These are phyloP conservation scores for Pyrgilauda ruficollis DNA, from an alignment of 2,113 vertebrate genomes.

Conservation along the genomic window DNA sequence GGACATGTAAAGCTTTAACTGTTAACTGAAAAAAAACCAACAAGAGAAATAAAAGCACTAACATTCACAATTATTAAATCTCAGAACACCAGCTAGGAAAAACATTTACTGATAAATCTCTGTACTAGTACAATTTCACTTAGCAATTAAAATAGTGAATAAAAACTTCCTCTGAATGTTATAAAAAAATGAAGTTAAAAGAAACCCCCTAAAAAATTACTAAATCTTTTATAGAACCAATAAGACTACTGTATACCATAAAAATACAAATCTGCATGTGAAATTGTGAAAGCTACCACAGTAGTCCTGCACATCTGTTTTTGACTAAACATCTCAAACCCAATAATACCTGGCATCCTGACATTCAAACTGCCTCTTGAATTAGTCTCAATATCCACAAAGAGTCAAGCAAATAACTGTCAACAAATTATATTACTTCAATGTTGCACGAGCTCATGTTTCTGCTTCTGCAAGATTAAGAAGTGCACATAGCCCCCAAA, in stretches of 20 bases:
- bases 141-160: neutral
- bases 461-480: neutral
- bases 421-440: neutral
- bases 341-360: neutral
- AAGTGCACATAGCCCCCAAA: neutral
- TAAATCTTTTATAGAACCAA: neutral
- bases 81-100: neutral
- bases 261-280: neutral
- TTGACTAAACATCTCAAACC: neutral
- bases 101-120: neutral
- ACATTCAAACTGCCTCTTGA: neutral
- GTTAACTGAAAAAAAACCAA: constrained; percentile 79
- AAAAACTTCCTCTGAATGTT: neutral
- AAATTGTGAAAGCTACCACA: neutral
- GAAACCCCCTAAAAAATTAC: rapidly evolving
- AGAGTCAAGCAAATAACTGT: neutral
- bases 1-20: constrained; percentile 90
- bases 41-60: neutral
- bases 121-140: neutral
- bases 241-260: neutral
- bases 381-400: neutral
- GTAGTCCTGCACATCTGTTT: neutral
- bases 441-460: rapidly evolving
- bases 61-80: neutral
- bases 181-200: neutral